Base-by-base conservation (phyloP, 1,140 invertebrate genomes). In the Mizuhopecten yessoensis region DNA sequence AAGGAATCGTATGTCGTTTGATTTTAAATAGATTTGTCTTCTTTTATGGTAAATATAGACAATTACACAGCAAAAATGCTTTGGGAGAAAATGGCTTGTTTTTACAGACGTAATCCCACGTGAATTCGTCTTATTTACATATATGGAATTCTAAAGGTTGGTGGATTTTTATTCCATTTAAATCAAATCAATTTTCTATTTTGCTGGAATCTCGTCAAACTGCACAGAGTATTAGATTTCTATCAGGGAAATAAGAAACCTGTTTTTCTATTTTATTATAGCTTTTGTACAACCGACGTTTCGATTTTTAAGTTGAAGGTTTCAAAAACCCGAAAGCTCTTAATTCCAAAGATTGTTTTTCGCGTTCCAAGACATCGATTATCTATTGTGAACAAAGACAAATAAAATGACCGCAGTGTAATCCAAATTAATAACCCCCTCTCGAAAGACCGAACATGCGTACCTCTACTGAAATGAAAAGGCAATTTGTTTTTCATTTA, bases 121-220 rank as follows among this genome's bases (percentile, higher is more conserved):
- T 75, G 57, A 29, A 75, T 75, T 75, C n/a, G 9, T 75, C 57
- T 75, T n/a, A 75, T 75, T 75, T 75, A 75, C 57, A 75, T 75
- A 75, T 75, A 75, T 17, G 57, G 57, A 5, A 75, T 75, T 75
- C n/a, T 11, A 75, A 75, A n/a, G 57, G 57, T 75, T 75, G n/a
- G 57, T 75, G 57, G 57, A 75, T 75, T 75, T 75, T n/a, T 29
- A 75, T 75, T 75, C 57, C 57, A 75, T 75, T 75, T 29, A 75
- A 75, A 75, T 75, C 57, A 75, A 75, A 75, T 75, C 57, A 75
- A 75, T 75, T 75, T 75, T 75, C 57, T 75, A 75, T 75, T 75
- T 75, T 75, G 23, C 57, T 75, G 57, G 57, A 75, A 75, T 75
- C 57, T 75, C 57, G 57, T 75, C 57, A 75, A 75, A 75, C 57